Evolutionary conservation across 2,888 invertebrate species (phyloP).

Genomic region (Orthosia cruda): DNA sequence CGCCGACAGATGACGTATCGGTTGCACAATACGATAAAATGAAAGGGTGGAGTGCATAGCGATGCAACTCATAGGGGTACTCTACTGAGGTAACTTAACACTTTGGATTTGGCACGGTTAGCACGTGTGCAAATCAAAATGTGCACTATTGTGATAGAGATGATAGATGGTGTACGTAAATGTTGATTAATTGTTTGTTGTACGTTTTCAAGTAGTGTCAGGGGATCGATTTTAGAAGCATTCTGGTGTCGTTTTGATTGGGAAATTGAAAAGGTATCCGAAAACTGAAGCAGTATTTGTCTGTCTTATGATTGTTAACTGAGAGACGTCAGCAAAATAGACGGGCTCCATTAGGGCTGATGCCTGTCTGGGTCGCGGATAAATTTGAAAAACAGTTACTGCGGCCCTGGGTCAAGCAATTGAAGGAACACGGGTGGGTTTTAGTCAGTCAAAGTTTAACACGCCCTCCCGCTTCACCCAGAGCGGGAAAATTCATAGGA

Average conservation of each 20-base stretch:
- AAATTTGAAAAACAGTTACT: no score
- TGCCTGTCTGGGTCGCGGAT: no score
- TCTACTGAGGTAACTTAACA: slow-evolving; percentile 87
- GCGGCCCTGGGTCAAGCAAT: no score
- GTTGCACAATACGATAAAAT: slow-evolving; percentile 87
- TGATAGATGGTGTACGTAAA: slow-evolving; percentile 64
- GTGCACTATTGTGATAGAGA: slow-evolving; percentile 72
- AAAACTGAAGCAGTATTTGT: neutral
- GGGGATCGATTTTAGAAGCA: slow-evolving; percentile 39
- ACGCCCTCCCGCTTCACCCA: no score
- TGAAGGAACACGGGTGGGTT: no score
- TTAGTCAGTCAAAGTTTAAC: no score
- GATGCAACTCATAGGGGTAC: slow-evolving; percentile 90
- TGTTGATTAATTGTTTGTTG: slow-evolving; percentile 60
- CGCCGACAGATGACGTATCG: slow-evolving; percentile 88
- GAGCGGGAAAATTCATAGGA: no score
- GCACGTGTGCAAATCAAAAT: slow-evolving; percentile 83
- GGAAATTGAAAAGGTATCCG: neutral
- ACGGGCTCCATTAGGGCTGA: no score
- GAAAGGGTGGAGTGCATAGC: slow-evolving; percentile 90
- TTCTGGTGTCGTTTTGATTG: slow-evolving; percentile 1
- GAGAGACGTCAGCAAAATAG: no score
- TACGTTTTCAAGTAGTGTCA: slow-evolving; percentile 36
- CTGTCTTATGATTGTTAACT: neutral
- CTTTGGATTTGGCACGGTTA: slow-evolving; percentile 78